phyloP scores from a whole-genome alignment of 2,797 vertebrate species.

The Tokudaia muenninki region DNA sequence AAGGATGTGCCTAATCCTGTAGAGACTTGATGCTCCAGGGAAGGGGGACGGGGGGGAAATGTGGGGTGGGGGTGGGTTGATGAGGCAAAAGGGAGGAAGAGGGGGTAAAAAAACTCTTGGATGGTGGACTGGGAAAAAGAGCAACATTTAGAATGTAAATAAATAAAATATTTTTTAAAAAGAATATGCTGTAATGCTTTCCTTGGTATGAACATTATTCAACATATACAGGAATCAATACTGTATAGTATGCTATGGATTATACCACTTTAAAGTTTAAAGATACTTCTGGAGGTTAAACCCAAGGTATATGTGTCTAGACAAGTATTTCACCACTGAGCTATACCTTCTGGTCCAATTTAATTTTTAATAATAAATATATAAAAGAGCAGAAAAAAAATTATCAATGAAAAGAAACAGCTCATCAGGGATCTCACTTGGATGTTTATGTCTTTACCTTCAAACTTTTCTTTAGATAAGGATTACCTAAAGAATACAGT shows the following conservation, averaged over 20 bases:
- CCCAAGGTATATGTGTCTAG: neutral
- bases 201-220: neutral
- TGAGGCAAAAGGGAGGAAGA: neutral
- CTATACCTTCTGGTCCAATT: neutral
- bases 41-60: neutral
- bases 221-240: too few species aligned
- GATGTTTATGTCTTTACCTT: neutral
- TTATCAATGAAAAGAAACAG: neutral
- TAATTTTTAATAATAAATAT: neutral
- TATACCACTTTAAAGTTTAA: neutral
- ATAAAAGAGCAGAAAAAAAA: neutral
- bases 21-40: neutral
- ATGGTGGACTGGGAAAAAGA: neutral
- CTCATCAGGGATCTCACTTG: neutral
- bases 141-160: neutral
- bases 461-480: constrained; percentile 7
- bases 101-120: neutral
- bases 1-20: neutral
- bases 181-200: neutral
- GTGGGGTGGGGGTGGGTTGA: neutral
- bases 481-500: neutral
- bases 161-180: neutral
- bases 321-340: neutral
- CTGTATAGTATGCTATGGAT: neutral
- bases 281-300: neutral